Base-by-base conservation (phyloP, 1,140 invertebrate genomes). In the Oryctes rhinoceros region DNA sequence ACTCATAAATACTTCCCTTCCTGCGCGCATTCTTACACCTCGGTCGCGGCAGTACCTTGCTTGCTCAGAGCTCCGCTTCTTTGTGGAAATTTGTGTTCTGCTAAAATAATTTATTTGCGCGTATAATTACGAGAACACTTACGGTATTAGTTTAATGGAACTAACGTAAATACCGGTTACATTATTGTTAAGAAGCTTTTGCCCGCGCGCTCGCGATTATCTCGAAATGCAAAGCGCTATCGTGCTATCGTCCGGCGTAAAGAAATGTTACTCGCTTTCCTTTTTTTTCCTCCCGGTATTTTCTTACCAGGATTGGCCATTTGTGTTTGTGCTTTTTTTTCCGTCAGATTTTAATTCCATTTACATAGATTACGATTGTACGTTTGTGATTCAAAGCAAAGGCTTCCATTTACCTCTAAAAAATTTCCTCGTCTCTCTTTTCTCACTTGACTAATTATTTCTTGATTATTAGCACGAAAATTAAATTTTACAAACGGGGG, bases 101-200 rank as follows among this genome's bases (percentile, higher is more conserved):
- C 20, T 71, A 71, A 71, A 71, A 71, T 71, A 71, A 71, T 71
- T 71, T 71, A 71, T 71, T 24, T 71, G 18, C 35, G 24, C 20
- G 65, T 24, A 71, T 71, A 71, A 71, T 71, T 71, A 71, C 65
- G 13, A 71, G 65, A 24, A 71, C 65, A 71, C 65, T 71, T 71
- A 71, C 65, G 35, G 24, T 24, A 24, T 71, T 71, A 71, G 65
- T 24, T 71, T 71, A 71, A 71, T 71, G 65, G 65, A 71, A 24
- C 65, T 71, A 71, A 71, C 65, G 65, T 71, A 71, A 71, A 71
- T 71, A 71, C 65, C 65, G 65, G 65, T 71, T 71, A 71, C 65
- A 37, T 71, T 71, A 71, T 71, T 71, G 65, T 35, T 71, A 37
- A 71, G 35, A 37, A 71, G 65, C 65, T 71, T 71, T 71, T 71